These are phyloP conservation scores for Gnathonemus echidnorhynchus DNA, from an alignment of 2,113 vertebrate species.

Conservation along the genomic window DNA sequence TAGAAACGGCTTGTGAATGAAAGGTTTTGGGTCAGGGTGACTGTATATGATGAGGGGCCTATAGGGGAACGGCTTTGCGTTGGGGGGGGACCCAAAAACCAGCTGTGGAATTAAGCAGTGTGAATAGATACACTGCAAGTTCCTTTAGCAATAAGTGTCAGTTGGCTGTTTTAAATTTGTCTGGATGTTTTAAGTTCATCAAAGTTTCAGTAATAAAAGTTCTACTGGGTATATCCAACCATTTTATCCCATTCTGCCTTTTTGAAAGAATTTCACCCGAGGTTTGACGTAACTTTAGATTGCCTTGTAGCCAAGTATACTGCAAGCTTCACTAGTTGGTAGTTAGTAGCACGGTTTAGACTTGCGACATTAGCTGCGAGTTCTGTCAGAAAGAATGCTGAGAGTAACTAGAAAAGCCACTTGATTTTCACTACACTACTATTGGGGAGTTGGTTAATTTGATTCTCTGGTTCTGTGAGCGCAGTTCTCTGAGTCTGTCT, in stretches of 20 bases:
- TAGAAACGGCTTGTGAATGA: not conserved
- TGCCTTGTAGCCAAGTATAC: not conserved
- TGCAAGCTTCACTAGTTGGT: not conserved
- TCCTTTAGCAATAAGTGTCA: not conserved
- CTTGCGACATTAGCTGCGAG: not conserved
- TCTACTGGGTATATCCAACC: not conserved
- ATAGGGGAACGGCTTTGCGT: not conserved
- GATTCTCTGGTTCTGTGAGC: slow-evolving; percentile 14
- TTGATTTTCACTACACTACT: not conserved
- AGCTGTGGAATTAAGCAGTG: not conserved
- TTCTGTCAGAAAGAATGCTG: not conserved
- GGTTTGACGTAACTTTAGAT: not conserved
- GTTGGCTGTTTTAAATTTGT: not conserved
- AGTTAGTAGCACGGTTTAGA: not conserved
- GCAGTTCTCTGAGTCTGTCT: slow-evolving; percentile 23
- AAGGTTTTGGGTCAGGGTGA: not conserved
- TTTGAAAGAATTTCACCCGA: not conserved
- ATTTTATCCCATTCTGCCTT: not conserved
- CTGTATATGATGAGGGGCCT: not conserved
- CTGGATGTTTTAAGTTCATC: not conserved
- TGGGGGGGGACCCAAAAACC: not conserved
- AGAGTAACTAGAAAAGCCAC: not conserved
- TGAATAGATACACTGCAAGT: not conserved
- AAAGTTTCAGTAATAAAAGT: not conserved
- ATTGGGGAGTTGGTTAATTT: not conserved